Evolutionary conservation across 2,797 vertebrate genomes (phyloP).

Genomic region (Falco cherrug): DNA sequence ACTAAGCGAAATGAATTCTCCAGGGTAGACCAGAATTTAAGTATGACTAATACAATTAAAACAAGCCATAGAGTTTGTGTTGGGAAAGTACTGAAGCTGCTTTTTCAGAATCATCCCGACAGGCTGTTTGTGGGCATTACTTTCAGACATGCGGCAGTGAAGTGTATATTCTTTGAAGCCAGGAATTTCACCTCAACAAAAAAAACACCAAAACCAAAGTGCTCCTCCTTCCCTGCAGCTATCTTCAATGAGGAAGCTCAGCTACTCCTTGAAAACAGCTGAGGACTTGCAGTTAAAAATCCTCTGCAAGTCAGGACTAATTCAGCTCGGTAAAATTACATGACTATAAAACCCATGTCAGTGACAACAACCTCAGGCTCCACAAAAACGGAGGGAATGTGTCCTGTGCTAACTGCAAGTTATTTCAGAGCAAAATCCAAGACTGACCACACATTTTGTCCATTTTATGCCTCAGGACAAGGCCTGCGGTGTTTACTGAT

Average conservation of each 20-base stretch:
- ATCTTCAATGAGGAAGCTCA: not conserved
- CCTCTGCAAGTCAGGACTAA: not conserved
- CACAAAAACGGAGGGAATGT: not conserved
- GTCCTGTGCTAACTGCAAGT: rapidly evolving
- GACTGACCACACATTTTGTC: not conserved
- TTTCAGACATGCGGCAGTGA: not conserved
- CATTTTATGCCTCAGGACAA: not conserved
- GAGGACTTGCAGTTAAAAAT: not conserved
- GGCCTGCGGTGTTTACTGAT: not conserved
- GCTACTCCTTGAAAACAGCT: not conserved
- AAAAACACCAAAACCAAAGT: not conserved
- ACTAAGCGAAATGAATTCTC: not conserved
- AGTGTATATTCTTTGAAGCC: not conserved
- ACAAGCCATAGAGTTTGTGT: not conserved
- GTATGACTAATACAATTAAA: not conserved
- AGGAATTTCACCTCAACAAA: not conserved
- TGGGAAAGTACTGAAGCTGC: not conserved
- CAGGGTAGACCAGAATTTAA: not conserved
- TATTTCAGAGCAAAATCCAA: not conserved
- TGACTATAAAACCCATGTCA: not conserved
- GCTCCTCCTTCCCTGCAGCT: not conserved
- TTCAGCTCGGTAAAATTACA: not conserved
- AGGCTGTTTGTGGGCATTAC: not conserved
- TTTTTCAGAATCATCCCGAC: not conserved
- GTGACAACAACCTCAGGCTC: not conserved